Base-by-base conservation (phyloP, 2,797 vertebrate genomes). In the Hozukius guyotensis region DNA sequence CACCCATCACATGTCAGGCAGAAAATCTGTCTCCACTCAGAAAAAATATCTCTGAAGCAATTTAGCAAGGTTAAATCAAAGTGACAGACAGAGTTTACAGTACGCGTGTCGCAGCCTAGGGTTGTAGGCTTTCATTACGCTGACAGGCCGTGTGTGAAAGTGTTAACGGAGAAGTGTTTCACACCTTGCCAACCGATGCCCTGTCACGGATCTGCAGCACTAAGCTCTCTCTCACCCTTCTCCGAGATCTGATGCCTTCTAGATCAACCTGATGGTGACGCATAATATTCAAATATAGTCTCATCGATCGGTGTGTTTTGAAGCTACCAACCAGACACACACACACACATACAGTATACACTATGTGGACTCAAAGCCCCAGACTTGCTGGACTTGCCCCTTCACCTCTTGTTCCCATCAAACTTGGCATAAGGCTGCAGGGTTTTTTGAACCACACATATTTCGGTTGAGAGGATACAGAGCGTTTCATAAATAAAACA, bases 41-140 rank as follows among this genome's bases (percentile, higher is more conserved):
- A 81, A 81, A 46, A 87, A 83, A 84, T 82, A 83, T 86, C 77
- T 65, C 52, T 53, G 67, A 82, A 89, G 83, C 87, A 70, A 63
- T 87, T 86, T 77, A 80, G 85, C 90, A 86, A 88, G 87, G 82
- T 86, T 87, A 91, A 92, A 90, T 92, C 79, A 90, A 90, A 92
- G 85, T 89, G 91, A 85, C 52, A 64, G 77, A 65, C 25, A 22
- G 76, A 87, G 72, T 88, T 87, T 88, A 75, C 60, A 31, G 77
- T 59, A 13, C 25, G 20, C 18, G 71, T 64, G 61, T 6, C 83
- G 71, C 27, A 83, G 88, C 75, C 13, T n/a, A 9, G 20, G 70
- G 76, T 86, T 81, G 80, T 31, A 72, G 77, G 79, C 77, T 80
- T 85, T 87, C 82, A 86, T 82, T 87, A 75, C 27, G 53, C 63